Base-by-base conservation (phyloP, 2,888 invertebrate species). In the Anaspis maculata region DNA sequence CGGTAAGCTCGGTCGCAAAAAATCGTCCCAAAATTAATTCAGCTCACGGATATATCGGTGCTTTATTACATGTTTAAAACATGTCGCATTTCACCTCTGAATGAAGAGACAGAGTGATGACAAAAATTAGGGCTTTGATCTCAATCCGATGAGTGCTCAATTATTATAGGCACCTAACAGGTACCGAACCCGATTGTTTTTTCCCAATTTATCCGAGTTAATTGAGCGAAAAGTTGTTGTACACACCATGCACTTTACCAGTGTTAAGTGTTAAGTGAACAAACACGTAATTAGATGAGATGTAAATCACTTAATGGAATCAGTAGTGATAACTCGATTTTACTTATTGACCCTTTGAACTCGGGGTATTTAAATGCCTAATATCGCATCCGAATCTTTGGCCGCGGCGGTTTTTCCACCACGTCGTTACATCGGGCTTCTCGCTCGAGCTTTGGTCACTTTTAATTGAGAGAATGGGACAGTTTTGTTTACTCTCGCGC, bases 271-370 rank as follows among this genome's bases (percentile, higher is more conserved):
- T 29, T 22, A 26, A 34, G 27, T 29, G 27, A 29, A 26, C 21
- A 28, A n/a, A 13, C 29, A n/a, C 22, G 26, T 27, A 32, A 43
- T 38, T 36, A 30, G 33, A 29, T 41, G 36, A 44, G 32, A 44
- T 41, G 41, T 38, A 39, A 42, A 42, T 42, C 27, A 13, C 27
- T 32, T 38, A 51, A 52, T 52, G 42, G 49, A 54, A 51, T 53
- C 49, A 48, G 36, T 37, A 36, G 39, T 39, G 45, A 41, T 52
- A 55, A 55, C 46, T 55, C 45, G 48, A 55, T 54, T 49, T 48
- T 37, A 16, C 45, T 37, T 32, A 48, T 54, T 52, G 49, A 52
- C 51, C 53, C 42, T 41, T 36, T 45, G 49, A 49, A 48, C 51
- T 40, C 38, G 22, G 25, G 15, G 34, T 35, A 39, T 39, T 39